Conservation (phyloP, 1,140 invertebrate genomes). For the Neuroterus valhalla region DNA sequence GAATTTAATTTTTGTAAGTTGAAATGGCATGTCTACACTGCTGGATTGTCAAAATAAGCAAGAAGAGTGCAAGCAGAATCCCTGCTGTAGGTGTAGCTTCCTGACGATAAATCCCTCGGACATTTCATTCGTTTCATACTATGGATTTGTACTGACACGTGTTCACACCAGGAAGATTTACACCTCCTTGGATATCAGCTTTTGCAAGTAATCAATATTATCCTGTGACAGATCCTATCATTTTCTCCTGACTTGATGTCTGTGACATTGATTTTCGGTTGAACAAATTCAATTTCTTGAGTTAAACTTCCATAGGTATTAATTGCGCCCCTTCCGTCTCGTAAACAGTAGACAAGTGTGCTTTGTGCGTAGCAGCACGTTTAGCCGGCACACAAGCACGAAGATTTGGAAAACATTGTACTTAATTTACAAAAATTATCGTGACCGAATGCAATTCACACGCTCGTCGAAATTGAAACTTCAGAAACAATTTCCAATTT, state of each 20-base stretch:
- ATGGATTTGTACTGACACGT: constrained; percentile 22
- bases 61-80: background rate
- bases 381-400: no score
- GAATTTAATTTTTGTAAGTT: background rate
- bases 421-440: no score
- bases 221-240: constrained; percentile 5
- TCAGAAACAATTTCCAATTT: no score
- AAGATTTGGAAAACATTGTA: no score
- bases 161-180: constrained; percentile 25
- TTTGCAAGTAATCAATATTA: constrained; percentile 17
- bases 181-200: constrained; percentile 17
- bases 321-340: no score
- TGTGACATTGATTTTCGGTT: no score
- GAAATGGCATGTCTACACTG: background rate
- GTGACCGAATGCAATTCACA: no score
- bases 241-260: background rate
- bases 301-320: no score
- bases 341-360: no score
- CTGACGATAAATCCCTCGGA: constrained; percentile 22
- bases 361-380: no score
- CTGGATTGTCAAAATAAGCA: background rate
- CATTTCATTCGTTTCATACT: constrained; percentile 24
- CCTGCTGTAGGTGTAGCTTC: constrained; percentile 4
- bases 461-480: no score
- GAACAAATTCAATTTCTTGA: no score